These are phyloP conservation scores for Gymnobelideus leadbeateri DNA, from an alignment of 2,113 vertebrate species.

Conservation along the genomic window DNA sequence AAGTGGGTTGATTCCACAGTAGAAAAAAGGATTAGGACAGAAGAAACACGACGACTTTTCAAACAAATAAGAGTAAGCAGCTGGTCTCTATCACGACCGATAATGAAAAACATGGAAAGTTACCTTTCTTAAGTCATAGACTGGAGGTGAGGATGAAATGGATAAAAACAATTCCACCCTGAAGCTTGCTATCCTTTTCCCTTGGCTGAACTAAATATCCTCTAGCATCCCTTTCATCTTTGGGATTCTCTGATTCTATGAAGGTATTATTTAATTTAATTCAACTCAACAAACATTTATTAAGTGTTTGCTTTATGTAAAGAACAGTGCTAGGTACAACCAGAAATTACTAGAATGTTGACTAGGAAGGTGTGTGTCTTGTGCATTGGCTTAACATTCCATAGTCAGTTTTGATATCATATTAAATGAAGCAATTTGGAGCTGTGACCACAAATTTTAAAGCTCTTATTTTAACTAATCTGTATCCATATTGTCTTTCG, in stretches of 20 bases:
- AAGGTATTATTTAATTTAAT: background rate
- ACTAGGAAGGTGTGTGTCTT: too few relatives aligned
- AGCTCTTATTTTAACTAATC: too few relatives aligned
- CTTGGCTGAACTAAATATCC: background rate
- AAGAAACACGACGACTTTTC: background rate
- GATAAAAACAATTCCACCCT: background rate
- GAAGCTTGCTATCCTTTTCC: background rate
- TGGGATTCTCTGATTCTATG: background rate
- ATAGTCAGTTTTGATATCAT: too few relatives aligned
- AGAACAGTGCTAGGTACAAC: background rate
- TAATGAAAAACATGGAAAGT: background rate
- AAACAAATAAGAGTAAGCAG: background rate
- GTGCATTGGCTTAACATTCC: too few relatives aligned
- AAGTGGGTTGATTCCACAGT: background rate
- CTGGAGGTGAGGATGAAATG: background rate
- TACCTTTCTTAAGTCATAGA: background rate
- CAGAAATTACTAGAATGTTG: too few relatives aligned
- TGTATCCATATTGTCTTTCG: too few relatives aligned
- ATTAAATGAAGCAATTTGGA: too few relatives aligned
- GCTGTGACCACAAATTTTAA: too few relatives aligned
- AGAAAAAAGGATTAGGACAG: background rate
- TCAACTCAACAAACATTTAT: background rate
- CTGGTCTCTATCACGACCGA: background rate
- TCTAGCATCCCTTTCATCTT: background rate
- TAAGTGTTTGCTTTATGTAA: background rate